These are phyloP conservation scores for Drosophila flavopinicola DNA, from an alignment of 2,888 invertebrate species.

Conservation along the genomic window DNA sequence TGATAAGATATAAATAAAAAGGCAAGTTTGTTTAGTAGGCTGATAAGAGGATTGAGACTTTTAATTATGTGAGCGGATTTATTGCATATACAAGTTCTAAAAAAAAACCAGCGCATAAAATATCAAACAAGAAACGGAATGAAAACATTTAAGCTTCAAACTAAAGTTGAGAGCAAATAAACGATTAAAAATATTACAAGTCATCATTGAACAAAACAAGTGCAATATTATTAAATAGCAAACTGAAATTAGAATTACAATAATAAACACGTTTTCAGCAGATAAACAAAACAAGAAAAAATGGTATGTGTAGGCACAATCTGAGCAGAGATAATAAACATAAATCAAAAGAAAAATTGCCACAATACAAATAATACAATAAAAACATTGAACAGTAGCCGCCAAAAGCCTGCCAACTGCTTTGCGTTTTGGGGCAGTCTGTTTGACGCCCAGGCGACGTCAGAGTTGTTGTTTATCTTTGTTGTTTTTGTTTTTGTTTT, in stretches of 20 bases:
- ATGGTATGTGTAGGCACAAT: slow-evolving; percentile 25
- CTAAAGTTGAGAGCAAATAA: neutral
- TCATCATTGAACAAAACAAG: neutral
- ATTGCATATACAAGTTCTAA: neutral
- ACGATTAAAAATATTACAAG: neutral
- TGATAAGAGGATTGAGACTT: slow-evolving; percentile 7
- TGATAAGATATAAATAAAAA: slow-evolving; percentile 5
- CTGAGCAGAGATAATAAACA: slow-evolving; percentile 32
- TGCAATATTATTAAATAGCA: slow-evolving; percentile 2
- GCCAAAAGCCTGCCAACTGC: slow-evolving; percentile 14
- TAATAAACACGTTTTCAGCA: slow-evolving; percentile 7
- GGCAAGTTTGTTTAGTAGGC: neutral
- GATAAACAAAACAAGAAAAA: slow-evolving; percentile 13
- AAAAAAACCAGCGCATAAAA: no score
- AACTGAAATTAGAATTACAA: slow-evolving; percentile 3
- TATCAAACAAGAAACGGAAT: neutral
- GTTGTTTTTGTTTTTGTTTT: no score
- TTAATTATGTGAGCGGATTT: neutral
- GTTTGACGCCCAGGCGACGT: slow-evolving; percentile 60
- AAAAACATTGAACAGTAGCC: slow-evolving; percentile 43
- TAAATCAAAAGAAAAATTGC: slow-evolving; percentile 52
- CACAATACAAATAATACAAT: slow-evolving; percentile 33
- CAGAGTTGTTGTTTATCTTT: no score
- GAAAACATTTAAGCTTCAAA: neutral
- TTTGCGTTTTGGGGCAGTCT: slow-evolving; percentile 37